Evolutionary conservation across 2,113 vertebrate species (phyloP).

Genomic region (Indri indri): DNA sequence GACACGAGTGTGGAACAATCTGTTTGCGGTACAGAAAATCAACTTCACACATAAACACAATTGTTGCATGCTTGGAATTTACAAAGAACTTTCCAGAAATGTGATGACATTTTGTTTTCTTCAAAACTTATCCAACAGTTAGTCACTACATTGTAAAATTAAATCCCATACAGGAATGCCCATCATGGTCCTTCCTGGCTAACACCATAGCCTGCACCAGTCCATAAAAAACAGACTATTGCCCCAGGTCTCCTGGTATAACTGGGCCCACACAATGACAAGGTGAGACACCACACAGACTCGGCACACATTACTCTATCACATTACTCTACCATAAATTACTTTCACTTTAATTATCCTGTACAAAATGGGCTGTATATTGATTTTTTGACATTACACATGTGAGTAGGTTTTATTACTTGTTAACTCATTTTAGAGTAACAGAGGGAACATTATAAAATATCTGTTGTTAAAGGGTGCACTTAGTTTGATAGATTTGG

Average conservation of each 20-base stretch:
- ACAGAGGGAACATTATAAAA: not conserved
- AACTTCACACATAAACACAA: not conserved
- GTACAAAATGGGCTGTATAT: not conserved
- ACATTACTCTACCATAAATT: not conserved
- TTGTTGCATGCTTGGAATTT: not conserved
- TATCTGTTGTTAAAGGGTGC: not conserved
- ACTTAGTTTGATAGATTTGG: not conserved
- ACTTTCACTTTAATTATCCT: not conserved
- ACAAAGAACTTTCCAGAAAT: not conserved
- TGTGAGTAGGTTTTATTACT: not conserved
- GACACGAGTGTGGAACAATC: not conserved
- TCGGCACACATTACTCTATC: not conserved
- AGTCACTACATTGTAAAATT: not conserved
- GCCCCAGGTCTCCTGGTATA: not conserved
- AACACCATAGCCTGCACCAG: not conserved
- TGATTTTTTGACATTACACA: not conserved
- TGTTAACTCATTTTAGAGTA: not conserved
- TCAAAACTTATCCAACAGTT: not conserved
- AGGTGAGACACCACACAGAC: not conserved
- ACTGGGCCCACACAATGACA: not conserved
- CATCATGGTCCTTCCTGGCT: not conserved
- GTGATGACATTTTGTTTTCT: not conserved
- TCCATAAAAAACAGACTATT: accelerated
- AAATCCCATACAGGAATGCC: not conserved
- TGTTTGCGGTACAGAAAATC: not conserved